phyloP scores from a whole-genome alignment of 2,888 invertebrate genomes.

The Stenodema calcarata region DNA sequence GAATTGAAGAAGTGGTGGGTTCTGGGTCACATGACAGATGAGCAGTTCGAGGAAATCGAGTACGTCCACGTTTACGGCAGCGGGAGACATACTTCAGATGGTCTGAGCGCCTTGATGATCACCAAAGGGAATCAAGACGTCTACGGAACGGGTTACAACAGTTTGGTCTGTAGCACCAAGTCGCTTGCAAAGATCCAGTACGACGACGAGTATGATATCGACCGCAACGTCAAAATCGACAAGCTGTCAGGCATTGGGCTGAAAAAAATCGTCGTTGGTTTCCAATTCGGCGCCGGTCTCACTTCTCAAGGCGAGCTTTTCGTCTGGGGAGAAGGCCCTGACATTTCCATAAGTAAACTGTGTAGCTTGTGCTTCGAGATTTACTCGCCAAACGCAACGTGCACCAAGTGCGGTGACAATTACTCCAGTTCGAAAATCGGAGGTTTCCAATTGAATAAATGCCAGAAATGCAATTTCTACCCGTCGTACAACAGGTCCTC shows the following conservation, averaged over 20 bases:
- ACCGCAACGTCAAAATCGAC: neutral
- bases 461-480: neutral
- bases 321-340: neutral
- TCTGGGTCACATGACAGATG: neutral
- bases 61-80: neutral
- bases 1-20: neutral
- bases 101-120: neutral
- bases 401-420: neutral
- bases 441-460: neutral
- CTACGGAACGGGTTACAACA: constrained; percentile 8
- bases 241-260: neutral
- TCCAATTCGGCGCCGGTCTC: neutral
- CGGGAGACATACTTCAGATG: neutral
- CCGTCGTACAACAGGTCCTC: neutral
- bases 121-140: constrained; percentile 1
- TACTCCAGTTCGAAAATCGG: neutral
- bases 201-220: neutral
- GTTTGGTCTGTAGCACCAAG: neutral
- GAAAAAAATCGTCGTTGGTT: constrained; percentile 9
- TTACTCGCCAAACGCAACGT: neutral
- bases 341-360: neutral
- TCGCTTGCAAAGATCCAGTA: neutral
- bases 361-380: neutral
- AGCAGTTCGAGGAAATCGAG: neutral
- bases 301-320: neutral